A percentile compares a stretch with the other conserved stretches of the same genome.
Conservation (phyloP, 2,797 vertebrate species). For the Poecilia picta region DNA sequence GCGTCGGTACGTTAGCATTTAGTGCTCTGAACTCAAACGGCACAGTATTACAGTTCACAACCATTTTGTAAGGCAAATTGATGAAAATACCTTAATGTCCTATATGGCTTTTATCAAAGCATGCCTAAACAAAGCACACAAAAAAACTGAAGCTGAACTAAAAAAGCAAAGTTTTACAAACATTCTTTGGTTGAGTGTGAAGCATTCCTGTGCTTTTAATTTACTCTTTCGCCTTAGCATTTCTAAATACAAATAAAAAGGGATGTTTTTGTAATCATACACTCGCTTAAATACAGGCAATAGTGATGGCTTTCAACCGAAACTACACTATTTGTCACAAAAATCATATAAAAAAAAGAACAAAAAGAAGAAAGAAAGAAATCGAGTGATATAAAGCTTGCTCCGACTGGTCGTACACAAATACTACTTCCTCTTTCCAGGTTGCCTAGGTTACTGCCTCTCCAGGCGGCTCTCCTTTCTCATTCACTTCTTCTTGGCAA, state of each 20-base stretch:
- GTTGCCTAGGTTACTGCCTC: constrained; percentile 50
- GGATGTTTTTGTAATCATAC: constrained; percentile 59
- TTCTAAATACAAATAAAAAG: constrained; percentile 62
- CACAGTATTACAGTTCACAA: constrained; percentile 86
- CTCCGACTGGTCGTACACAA: constrained; percentile 65
- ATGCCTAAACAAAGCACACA: constrained; percentile 42
- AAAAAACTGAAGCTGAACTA: constrained; percentile 23
- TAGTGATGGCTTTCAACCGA: constrained; percentile 67
- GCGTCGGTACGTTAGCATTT: constrained; percentile 41
- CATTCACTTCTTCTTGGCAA: constrained; percentile 93
- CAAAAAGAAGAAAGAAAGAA: neutral
- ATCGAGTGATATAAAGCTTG: constrained; percentile 64
- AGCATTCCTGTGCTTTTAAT: constrained; percentile 81
- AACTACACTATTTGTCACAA: constrained; percentile 68
- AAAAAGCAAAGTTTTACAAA: constrained; percentile 58
- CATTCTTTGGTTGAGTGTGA: constrained; percentile 83
- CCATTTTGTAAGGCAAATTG: constrained; percentile 82
- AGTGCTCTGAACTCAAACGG: constrained; percentile 72
- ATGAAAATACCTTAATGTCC: constrained; percentile 53
- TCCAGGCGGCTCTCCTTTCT: constrained; percentile 26
- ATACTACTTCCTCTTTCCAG: constrained; percentile 58
- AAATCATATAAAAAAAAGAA: constrained; percentile 66
- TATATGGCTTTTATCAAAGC: constrained; percentile 53
- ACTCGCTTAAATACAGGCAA: constrained; percentile 79
- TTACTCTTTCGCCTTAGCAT: constrained; percentile 59